Evolutionary conservation across 2,797 vertebrate genomes (phyloP), one percentile per base, ranked within the genome.

Genomic region (Sebastes aleutianus): DNA sequence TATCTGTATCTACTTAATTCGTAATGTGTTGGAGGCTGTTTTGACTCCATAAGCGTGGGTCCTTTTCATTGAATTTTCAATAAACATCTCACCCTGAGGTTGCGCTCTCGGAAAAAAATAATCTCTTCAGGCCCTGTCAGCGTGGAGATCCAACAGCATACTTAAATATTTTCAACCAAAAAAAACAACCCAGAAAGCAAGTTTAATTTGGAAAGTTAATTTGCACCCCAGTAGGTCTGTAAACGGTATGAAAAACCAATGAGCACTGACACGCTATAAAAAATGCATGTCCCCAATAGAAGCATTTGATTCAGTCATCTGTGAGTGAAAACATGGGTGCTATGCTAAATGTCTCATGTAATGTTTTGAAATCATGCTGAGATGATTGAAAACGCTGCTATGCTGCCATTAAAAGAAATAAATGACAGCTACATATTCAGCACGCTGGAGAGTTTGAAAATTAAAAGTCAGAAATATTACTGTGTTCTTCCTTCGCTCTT

Each of bases 81-180:
- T 86, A 90, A 90, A 91, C 82, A 89, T 89, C 82, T 89, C 74
- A 76, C 74, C 83, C 86, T 20, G 74, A 82, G 86, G 87, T 89
- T 88, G 78, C 2, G 8, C 84, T 77, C 61, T 75, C 73, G 53
- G 84, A 88, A 87, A 47, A 91, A 85, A 84, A 54, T 73, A 85
- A 39, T 83, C 79, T 89, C 86, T 86, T 83, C 69, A 74, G 78
- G 78, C 65, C 34, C 72, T 79, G 87, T 89, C 80, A 87, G 85
- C 79, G 32, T 39, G 8, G 77, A 91, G 87, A 93, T 93, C 89
- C 91, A 93, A 92, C 83, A 76, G 91, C 91, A 91, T 90, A 74
- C 79, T 74, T 88, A 84, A 93, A 88, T 88, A 91, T 80, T 89
- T 77, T 59, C 57, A 68, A 62, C 57, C 79, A n/a, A 53, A 47